Percentiles rank a stretch among this genome's conserved stretches.
These are phyloP conservation scores for Drosophila melanica DNA, from an alignment of 1,140 invertebrate genomes.

Conservation along the genomic window DNA sequence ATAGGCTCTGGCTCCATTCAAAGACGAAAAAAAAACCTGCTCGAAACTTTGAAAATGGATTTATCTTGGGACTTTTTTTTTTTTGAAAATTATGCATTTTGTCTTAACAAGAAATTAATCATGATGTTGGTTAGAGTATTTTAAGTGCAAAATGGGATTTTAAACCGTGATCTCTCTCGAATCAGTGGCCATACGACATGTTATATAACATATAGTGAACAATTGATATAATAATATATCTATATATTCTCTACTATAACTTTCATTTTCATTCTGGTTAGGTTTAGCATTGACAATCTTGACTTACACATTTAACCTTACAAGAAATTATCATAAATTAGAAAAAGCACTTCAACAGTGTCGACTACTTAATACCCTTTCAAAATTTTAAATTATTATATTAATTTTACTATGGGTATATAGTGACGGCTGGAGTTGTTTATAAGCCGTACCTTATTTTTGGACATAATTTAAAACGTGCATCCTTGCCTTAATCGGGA, in stretches of 20 bases:
- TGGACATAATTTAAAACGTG: no score
- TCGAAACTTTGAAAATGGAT: conserved; percentile 27
- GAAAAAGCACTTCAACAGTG: background rate
- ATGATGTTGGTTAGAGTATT: background rate
- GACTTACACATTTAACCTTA: background rate
- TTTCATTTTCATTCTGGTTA: background rate
- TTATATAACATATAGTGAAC: background rate
- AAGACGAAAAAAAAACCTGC: conserved; percentile 32
- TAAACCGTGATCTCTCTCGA: no score
- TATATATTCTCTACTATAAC: no score
- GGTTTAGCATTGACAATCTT: conserved; percentile 11
- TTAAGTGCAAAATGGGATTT: background rate
- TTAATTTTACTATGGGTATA: background rate
- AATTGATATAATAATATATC: background rate
- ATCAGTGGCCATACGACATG: background rate
- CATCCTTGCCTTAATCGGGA: no score
- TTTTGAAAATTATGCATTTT: background rate
- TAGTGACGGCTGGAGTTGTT: no score
- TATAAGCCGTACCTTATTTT: no score
- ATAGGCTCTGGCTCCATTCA: conserved; percentile 43
- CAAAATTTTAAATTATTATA: background rate
- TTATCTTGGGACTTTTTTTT: conserved; percentile 18
- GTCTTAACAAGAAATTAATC: conserved; percentile 25
- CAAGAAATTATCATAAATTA: background rate
- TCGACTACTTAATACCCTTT: background rate